These are phyloP conservation scores for Yoshiicerus persimilis DNA, from an alignment of 1,140 invertebrate genomes.

Conservation along the genomic window DNA sequence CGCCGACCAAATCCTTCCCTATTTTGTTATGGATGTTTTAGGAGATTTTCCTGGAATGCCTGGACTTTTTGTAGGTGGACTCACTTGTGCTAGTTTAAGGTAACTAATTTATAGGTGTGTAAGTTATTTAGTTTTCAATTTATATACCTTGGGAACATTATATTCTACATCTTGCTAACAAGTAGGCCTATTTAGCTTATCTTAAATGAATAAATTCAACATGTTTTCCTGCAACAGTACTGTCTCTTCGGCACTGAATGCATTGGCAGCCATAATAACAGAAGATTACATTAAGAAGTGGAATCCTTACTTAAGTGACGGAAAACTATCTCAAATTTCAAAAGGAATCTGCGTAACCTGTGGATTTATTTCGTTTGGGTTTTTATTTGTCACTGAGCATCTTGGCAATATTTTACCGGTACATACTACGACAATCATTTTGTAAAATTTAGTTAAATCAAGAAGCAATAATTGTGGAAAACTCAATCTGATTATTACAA, in stretches of 20 bases:
- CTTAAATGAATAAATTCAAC: not conserved
- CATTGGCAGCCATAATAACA: slow-evolving; percentile 28
- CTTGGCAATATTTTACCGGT: slow-evolving; percentile 40
- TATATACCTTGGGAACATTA: not conserved
- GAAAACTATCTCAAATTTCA: not conserved
- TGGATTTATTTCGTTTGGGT: slow-evolving; percentile 33
- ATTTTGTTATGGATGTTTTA: slow-evolving; percentile 61
- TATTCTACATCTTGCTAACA: no score
- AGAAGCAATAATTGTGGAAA: not conserved
- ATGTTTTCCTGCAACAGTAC: no score
- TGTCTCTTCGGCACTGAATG: slow-evolving; percentile 33
- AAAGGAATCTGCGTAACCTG: slow-evolving; percentile 1
- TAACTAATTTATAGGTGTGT: no score
- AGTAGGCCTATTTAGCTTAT: not conserved
- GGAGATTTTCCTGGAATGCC: slow-evolving; percentile 56
- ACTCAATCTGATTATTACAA: not conserved
- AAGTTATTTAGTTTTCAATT: no score
- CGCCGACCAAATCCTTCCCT: slow-evolving; percentile 56
- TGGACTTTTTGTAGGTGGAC: slow-evolving; percentile 61
- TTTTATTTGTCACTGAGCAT: slow-evolving; percentile 29
- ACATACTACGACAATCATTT: not conserved
- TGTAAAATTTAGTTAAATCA: not conserved
- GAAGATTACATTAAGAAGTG: slow-evolving; percentile 40
- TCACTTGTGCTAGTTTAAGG: slow-evolving; percentile 62
- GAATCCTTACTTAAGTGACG: not conserved